These are phyloP conservation scores for Chondrilla cf. caribensis DNA, from an alignment of 37 sponge, comb jelly and placozoan genomes.

Conservation along the genomic window DNA sequence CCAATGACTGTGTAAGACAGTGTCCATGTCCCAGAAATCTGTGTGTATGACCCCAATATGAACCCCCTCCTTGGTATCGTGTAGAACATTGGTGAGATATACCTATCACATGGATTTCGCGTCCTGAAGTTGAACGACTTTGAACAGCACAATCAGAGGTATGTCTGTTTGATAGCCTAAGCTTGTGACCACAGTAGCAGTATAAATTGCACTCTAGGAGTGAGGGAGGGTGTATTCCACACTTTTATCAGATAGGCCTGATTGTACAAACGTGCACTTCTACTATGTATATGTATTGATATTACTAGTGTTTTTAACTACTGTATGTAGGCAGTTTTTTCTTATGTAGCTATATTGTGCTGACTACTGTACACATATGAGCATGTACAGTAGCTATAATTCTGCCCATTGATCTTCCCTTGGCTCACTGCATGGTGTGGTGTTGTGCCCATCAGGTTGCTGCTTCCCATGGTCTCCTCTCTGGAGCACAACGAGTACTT, in stretches of 20 bases:
- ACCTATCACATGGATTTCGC: constrained; percentile 60
- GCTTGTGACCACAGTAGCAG: too few species aligned
- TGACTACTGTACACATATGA: background rate
- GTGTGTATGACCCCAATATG: background rate
- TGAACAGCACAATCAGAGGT: constrained; percentile 39
- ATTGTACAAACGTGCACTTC: too few species aligned
- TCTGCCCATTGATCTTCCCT: background rate
- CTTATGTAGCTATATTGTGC: too few species aligned
- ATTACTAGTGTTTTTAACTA: too few species aligned
- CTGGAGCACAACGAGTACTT: constrained; percentile 68
- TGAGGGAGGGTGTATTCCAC: too few species aligned
- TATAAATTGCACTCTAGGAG: too few species aligned
- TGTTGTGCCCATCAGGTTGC: constrained; percentile 28
- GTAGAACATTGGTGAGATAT: constrained; percentile 59
- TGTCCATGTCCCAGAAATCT: too few species aligned
- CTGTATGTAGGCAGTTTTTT: too few species aligned
- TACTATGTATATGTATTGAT: too few species aligned
- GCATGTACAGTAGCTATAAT: background rate
- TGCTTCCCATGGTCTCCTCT: constrained; percentile 62
- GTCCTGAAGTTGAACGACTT: constrained; percentile 69
- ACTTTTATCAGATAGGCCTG: too few species aligned
- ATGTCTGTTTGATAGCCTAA: too few species aligned
- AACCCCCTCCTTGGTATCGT: background rate
- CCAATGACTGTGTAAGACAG: too few species aligned
- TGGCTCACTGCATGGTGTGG: background rate